Evolutionary conservation across 64 coral and sea anemone genomes (phyloP), one percentile per base, ranked within the genome.

Genomic region (Exaiptasia diaphana): DNA sequence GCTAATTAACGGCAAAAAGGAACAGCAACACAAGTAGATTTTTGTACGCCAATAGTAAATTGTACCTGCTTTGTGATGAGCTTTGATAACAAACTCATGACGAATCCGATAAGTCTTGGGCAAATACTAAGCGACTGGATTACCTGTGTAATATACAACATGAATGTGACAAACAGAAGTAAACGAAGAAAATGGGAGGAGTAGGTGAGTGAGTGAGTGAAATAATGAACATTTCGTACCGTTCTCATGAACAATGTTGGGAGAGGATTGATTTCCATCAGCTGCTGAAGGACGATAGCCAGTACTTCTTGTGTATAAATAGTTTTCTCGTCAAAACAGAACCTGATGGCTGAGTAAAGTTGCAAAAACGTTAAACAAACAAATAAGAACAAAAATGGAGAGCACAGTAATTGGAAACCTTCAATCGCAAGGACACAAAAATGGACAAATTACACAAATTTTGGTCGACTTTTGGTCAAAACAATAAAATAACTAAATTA

Each of bases 291-390:
- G 36, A 99, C 95, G 32, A 99, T 88, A 2, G 95, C 95, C 38
- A 99, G 38, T 23, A 99, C 95, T 44, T 99, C 95, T 73, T 99
- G 95, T 27, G 95, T 93, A 81, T 99, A 99, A 78, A 99, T 99
- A 15, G 95, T 93, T 54, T 99, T 99, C 67, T 99, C 95, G 13
- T 84, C 95, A 34, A 99, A 99, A 89, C 95, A 99, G 33, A 93
- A 77, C 21, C 95, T 88, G 33, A 91, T 92, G 14, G 95, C 95
- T 99, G 67, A 8, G 42, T 21, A 27, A 17, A 25, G 54, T 38
- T 29, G 32, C 46, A 79, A 48, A 15, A 14, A 60, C 29, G 11
- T 8, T 49, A 3, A 34, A 41, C 6, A 27, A 33, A 24, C n/a
- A 10, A 52, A n/a, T 52, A 10, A 52, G 10, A 52, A n/a, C 10